These are phyloP conservation scores for Smutsia gigantea DNA, from an alignment of 2,797 vertebrate species.

Conservation along the genomic window DNA sequence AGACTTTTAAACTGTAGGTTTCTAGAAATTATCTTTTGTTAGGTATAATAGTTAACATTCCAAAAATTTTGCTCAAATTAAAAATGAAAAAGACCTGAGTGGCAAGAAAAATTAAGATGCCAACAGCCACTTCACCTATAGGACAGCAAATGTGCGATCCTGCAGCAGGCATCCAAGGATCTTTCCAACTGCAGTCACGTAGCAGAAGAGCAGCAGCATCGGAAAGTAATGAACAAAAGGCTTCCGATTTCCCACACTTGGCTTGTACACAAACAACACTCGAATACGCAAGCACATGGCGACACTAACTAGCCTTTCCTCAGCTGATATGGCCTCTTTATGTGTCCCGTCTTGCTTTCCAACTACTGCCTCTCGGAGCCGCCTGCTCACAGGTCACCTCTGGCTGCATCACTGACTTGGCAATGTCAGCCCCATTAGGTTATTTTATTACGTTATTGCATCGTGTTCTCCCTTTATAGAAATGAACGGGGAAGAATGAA, in stretches of 20 bases:
- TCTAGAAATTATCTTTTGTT: not conserved
- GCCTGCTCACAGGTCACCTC: not conserved
- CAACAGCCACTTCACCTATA: not conserved
- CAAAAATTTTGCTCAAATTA: not conserved
- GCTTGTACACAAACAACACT: not conserved
- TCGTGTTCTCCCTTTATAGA: constrained; percentile 6
- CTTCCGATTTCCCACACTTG: not conserved
- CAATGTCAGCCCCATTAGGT: not conserved
- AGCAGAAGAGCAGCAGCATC: not conserved
- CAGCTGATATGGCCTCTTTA: not conserved
- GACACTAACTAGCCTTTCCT: not conserved
- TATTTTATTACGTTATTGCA: not conserved
- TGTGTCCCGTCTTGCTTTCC: not conserved
- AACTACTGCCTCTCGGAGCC: not conserved
- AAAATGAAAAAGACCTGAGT: not conserved
- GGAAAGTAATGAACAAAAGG: not conserved
- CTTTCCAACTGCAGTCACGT: not conserved
- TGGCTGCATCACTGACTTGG: not conserved
- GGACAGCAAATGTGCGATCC: not conserved
- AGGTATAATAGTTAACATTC: not conserved
- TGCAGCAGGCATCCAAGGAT: not conserved
- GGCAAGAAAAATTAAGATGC: not conserved
- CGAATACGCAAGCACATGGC: not conserved
- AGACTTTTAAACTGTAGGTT: constrained; percentile 13
- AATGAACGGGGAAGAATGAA: not conserved